Conservation (phyloP, 2,113 vertebrate genomes). For the Ochotona curzoniae region DNA sequence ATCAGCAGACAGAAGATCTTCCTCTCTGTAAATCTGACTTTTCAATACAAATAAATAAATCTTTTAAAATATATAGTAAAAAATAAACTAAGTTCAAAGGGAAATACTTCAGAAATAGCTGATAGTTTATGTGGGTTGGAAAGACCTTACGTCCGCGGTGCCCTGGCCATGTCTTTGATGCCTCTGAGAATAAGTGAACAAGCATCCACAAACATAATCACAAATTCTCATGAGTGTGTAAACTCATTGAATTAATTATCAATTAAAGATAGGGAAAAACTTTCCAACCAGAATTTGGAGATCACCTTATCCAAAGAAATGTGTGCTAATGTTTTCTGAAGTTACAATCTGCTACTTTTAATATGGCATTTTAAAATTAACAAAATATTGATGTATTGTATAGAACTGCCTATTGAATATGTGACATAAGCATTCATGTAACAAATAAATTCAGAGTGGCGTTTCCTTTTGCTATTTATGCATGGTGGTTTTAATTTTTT, state of each 20-base stretch:
- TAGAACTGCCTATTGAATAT: not conserved
- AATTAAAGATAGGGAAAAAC: not conserved
- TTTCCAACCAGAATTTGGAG: constrained; percentile 23
- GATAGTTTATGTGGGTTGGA: not conserved
- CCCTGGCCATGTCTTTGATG: not conserved
- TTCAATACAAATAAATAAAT: too few relatives aligned
- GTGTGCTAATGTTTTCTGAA: not conserved
- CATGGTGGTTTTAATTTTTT: not conserved
- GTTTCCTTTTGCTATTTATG: not conserved
- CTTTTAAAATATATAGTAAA: too few relatives aligned
- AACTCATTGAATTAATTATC: constrained; percentile 29
- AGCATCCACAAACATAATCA: not conserved
- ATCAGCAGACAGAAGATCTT: too few relatives aligned
- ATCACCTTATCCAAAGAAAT: not conserved
- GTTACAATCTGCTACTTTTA: not conserved
- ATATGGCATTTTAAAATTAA: not conserved
- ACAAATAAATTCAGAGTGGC: not conserved
- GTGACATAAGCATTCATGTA: not conserved
- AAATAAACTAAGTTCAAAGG: not conserved
- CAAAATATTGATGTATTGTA: constrained; percentile 23
- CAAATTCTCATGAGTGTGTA: not conserved
- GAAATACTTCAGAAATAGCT: not conserved
- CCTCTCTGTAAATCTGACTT: too few relatives aligned
- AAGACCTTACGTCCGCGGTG: not conserved
- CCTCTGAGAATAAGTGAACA: constrained; percentile 19